Evolutionary conservation across 2,113 vertebrate species (phyloP).

Genomic region (Ornithorhynchus anatinus): DNA sequence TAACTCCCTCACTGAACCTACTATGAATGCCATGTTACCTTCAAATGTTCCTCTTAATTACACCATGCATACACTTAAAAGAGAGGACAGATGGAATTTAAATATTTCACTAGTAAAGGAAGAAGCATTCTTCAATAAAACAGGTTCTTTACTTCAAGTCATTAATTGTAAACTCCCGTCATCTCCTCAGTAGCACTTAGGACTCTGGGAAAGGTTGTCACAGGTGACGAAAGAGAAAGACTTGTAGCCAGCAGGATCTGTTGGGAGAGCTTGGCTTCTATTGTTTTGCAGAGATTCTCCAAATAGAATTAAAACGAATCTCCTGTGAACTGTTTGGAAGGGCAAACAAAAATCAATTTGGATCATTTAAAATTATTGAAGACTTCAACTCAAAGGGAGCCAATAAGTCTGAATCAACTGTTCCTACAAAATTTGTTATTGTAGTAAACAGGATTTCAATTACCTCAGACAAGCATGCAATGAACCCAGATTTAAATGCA

Average conservation of each 20-base stretch:
- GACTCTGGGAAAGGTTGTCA: slow-evolving; percentile 31
- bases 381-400: slow-evolving; percentile 51
- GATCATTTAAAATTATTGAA: slow-evolving; percentile 56
- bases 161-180: slow-evolving; percentile 59
- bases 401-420: slow-evolving; percentile 48
- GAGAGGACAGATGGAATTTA: slow-evolving; percentile 64
- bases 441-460: slow-evolving; percentile 55
- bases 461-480: slow-evolving; percentile 27
- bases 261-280: not conserved
- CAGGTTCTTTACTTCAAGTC: slow-evolving; percentile 61
- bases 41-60: slow-evolving; percentile 56
- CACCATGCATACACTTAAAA: slow-evolving; percentile 45
- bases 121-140: slow-evolving; percentile 57
- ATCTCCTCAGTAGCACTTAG: slow-evolving; percentile 24
- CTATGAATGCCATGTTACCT: slow-evolving; percentile 36
- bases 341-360: slow-evolving; percentile 41
- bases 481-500: slow-evolving; percentile 20
- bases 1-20: slow-evolving; percentile 8
- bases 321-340: slow-evolving; percentile 37
- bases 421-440: slow-evolving; percentile 18
- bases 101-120: slow-evolving; percentile 65
- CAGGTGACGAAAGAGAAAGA: not conserved
- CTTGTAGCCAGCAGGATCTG: not conserved
- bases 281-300: slow-evolving; percentile 13
- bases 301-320: slow-evolving; percentile 25